Evolutionary conservation across 2,888 invertebrate genomes (phyloP).

Genomic region (Pristionchus arcanus): DNA sequence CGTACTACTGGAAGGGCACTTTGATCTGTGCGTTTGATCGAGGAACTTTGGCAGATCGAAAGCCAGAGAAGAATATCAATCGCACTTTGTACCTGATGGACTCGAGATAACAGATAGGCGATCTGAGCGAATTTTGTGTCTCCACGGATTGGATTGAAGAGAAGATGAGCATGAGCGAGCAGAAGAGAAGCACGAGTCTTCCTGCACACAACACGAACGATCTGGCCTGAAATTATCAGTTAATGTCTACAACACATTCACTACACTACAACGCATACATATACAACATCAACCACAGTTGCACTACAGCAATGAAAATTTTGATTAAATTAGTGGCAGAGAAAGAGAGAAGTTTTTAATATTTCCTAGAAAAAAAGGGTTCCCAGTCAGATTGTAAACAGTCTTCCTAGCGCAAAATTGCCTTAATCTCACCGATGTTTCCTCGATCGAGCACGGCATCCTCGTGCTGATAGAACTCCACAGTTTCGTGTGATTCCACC

Average conservation of each 20-base stretch:
- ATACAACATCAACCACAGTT: too few species aligned
- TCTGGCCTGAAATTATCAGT: background rate
- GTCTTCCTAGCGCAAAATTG: too few species aligned
- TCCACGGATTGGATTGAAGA: constrained; percentile 1
- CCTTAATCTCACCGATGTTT: background rate
- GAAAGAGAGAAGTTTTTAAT: too few species aligned
- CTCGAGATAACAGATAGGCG: constrained; percentile 10
- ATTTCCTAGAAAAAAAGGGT: too few species aligned
- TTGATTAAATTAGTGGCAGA: too few species aligned
- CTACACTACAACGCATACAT: too few species aligned
- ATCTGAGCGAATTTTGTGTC: constrained; percentile 40
- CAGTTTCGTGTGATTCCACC: background rate
- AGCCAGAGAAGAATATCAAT: background rate
- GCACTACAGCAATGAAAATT: too few species aligned
- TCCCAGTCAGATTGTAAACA: too few species aligned
- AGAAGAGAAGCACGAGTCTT: background rate
- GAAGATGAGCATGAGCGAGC: background rate
- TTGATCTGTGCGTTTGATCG: background rate
- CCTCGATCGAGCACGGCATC: constrained; percentile 10
- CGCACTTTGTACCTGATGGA: background rate
- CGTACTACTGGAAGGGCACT: background rate
- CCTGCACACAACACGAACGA: background rate
- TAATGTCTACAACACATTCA: too few species aligned
- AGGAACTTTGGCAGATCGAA: background rate
- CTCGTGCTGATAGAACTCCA: background rate